Conservation (phyloP, 1,140 invertebrate species). For the Cyphomyrmex costatus region DNA sequence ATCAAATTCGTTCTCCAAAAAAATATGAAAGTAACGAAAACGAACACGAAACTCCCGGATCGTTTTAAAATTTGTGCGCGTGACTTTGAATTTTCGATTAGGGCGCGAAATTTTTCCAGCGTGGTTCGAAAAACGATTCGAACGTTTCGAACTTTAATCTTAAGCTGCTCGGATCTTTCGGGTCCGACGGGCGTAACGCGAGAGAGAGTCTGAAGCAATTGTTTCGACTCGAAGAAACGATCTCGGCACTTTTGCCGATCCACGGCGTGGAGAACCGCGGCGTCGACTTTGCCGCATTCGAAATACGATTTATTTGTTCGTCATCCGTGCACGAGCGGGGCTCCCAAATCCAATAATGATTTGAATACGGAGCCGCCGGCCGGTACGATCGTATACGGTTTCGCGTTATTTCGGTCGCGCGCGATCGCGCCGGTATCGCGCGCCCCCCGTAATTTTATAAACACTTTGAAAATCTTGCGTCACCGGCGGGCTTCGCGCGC, state of each 20-base stretch:
- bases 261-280: no score
- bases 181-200: neutral
- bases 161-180: neutral
- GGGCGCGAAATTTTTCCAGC: neutral
- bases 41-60: no score
- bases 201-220: neutral
- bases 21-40: no score
- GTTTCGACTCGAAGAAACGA: neutral
- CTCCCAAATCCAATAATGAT: conserved; percentile 85
- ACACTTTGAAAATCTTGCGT: conserved; percentile 87
- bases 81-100: neutral
- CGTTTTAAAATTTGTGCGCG: neutral
- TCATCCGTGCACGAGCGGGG: conserved; percentile 69
- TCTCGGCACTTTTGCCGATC: neutral
- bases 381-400: conserved; percentile 72
- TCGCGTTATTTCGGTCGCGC: conserved; percentile 81
- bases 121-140: neutral
- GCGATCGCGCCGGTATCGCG: conserved; percentile 76
- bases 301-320: conserved; percentile 69
- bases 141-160: neutral
- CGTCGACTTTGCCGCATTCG: conserved; percentile 32
- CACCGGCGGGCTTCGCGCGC: conserved; percentile 79
- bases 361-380: conserved; percentile 71
- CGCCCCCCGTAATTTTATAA: conserved; percentile 86
- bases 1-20: no score